These are phyloP conservation scores for Nixonia krombeini DNA, from an alignment of 1,140 invertebrate species.

Conservation along the genomic window DNA sequence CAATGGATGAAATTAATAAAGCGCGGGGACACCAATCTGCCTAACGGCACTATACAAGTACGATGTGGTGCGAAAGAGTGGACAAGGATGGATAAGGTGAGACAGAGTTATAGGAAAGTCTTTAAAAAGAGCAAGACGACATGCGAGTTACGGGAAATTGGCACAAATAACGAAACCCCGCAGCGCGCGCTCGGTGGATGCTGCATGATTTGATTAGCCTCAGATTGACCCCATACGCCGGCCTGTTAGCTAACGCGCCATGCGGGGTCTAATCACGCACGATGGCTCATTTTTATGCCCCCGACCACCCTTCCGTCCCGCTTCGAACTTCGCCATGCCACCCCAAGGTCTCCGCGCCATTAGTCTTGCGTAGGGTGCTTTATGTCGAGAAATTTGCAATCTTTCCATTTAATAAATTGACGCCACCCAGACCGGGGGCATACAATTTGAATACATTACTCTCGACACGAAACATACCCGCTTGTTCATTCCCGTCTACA, in stretches of 20 bases:
- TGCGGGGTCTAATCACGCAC: constrained; percentile 67
- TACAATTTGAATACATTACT: constrained; percentile 69
- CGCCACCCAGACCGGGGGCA: constrained; percentile 52
- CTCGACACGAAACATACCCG: constrained; percentile 23
- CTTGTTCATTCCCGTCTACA: constrained; percentile 24
- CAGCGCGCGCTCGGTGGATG: constrained; percentile 47
- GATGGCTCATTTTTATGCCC: constrained; percentile 64
- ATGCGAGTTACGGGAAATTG: constrained; percentile 37
- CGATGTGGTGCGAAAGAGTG: constrained; percentile 21
- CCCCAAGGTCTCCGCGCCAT: constrained; percentile 58
- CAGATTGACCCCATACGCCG: constrained; percentile 69
- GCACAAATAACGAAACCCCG: constrained; percentile 53
- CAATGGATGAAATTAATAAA: constrained; percentile 70
- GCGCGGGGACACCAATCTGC: constrained; percentile 64
- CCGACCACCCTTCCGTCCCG: constrained; percentile 26
- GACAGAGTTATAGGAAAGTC: not conserved
- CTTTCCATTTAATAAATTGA: constrained; percentile 73
- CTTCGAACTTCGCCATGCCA: constrained; percentile 24
- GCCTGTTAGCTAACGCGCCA: constrained; percentile 49
- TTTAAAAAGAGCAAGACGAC: constrained; percentile 32
- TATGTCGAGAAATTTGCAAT: constrained; percentile 72
- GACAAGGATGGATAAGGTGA: not conserved
- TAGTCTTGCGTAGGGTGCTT: constrained; percentile 69
- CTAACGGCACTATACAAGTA: constrained; percentile 47
- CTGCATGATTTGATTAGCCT: constrained; percentile 73